A percentile compares a stretch with the other conserved stretches of the same genome.
Evolutionary conservation across 2,888 invertebrate species (phyloP).

Genomic region (Euphydryas editha): DNA sequence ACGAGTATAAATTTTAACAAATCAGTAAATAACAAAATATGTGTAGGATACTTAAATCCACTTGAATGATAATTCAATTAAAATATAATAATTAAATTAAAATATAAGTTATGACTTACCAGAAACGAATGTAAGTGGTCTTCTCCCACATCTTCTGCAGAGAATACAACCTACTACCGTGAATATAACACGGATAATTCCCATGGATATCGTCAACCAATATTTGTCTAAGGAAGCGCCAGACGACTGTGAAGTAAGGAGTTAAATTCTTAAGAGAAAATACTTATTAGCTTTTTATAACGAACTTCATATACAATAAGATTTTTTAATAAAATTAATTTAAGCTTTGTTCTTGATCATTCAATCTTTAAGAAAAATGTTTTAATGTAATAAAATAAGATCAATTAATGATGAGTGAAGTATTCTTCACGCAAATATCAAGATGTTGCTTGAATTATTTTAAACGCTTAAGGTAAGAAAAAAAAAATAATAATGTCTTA

Average conservation of each 20-base stretch:
- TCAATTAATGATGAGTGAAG: no score
- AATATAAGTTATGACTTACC: slow-evolving; percentile 64
- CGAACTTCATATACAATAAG: no score
- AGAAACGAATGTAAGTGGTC: slow-evolving; percentile 86
- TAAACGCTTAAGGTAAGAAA: no score
- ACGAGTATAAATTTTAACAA: no score
- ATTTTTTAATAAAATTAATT: no score
- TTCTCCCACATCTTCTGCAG: slow-evolving; percentile 83
- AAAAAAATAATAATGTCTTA: slow-evolving; percentile 44
- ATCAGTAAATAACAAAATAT: no score
- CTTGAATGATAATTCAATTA: neutral
- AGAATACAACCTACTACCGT: slow-evolving; percentile 85
- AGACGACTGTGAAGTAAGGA: slow-evolving; percentile 71
- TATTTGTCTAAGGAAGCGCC: slow-evolving; percentile 84
- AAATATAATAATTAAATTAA: neutral
- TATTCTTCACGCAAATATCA: no score
- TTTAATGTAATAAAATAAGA: neutral
- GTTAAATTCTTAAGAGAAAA: neutral
- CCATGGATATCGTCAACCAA: slow-evolving; percentile 84
- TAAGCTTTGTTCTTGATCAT: no score
- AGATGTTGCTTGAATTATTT: no score
- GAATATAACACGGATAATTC: slow-evolving; percentile 84
- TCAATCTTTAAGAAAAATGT: neutral
- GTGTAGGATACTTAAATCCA: no score
- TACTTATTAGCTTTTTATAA: neutral